phyloP scores from a whole-genome alignment of 2,888 invertebrate species.

The Congeria kusceri region DNA sequence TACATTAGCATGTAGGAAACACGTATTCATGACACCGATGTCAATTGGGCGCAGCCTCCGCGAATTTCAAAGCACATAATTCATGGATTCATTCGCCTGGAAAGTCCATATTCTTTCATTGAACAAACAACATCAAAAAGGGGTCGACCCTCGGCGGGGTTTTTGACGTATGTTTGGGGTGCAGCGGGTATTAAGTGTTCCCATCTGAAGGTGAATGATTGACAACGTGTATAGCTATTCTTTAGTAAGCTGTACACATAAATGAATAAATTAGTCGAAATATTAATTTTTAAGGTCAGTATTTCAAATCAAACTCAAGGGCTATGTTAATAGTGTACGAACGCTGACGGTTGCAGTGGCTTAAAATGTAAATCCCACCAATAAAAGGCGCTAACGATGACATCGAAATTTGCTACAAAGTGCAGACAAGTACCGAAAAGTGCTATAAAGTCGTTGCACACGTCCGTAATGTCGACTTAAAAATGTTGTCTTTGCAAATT shows the following conservation, averaged over 20 bases:
- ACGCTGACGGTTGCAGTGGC: no score
- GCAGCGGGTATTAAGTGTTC: background rate
- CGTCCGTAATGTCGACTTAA: slow-evolving; percentile 4
- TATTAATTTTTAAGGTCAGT: slow-evolving; percentile 60
- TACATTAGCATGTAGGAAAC: slow-evolving; percentile 50
- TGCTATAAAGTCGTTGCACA: slow-evolving; percentile 3
- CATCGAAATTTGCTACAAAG: slow-evolving; percentile 8
- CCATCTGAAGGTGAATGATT: slow-evolving; percentile 33
- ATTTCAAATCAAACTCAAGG: slow-evolving; percentile 45
- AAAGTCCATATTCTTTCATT: slow-evolving; percentile 49
- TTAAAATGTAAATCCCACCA: slow-evolving; percentile 47
- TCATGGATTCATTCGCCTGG: slow-evolving; percentile 47
- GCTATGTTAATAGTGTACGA: slow-evolving; percentile 26
- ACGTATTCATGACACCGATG: slow-evolving; percentile 39
- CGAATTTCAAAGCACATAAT: slow-evolving; percentile 53
- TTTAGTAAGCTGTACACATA: slow-evolving; percentile 49
- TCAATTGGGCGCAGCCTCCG: slow-evolving; percentile 38
- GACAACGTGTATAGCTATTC: slow-evolving; percentile 43
- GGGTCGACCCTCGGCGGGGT: slow-evolving; percentile 14
- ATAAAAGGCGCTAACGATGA: slow-evolving; percentile 19
- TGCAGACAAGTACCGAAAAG: background rate
- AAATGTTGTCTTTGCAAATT: slow-evolving; percentile 4
- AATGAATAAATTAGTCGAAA: slow-evolving; percentile 66
- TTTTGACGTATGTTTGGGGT: slow-evolving; percentile 38
- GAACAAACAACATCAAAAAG: slow-evolving; percentile 52